Evolutionary conservation across 2,797 vertebrate species (phyloP), one percentile per base, ranked within the genome.

Genomic region (Typhlichthys eigenmanni): DNA sequence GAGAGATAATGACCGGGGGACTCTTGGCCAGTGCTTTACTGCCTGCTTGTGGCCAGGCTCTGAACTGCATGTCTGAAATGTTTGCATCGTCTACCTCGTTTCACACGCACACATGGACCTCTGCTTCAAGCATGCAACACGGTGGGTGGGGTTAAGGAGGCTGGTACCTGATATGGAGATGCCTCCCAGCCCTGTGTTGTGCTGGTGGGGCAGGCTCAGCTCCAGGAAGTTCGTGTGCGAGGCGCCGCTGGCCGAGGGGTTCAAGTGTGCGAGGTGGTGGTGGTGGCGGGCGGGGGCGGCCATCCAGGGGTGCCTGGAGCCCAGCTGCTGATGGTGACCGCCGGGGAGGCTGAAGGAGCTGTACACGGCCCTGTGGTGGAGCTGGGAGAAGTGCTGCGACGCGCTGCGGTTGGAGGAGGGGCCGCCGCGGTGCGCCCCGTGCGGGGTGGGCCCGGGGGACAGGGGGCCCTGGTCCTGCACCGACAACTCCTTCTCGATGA

Each of bases 211-310:
- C 89, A 98, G 92, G 92, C 92, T 97, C 93, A 98, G 94, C 95
- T 98, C 97, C 94, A 98, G 92, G 93, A 98, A 98, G 93, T 96
- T 95, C 95, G 94, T 96, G 92, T 97, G 96, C 93, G 95, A 95
- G 92, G 95, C 94, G 92, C 95, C 92, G 83, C 93, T 94, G 94
- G 95, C 94, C 91, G 95, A 95, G 94, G 98, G 96, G 95, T 98
- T 98, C 93, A 98, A 95, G 94, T 99, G 96, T 94, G 96, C 92
- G 90, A 98, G 93, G 95, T 95, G 96, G 94, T 96, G 98, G 82
- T 95, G 94, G 65, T 87, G 83, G 81, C 95, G 93, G 66, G 87
- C 84, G 76, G 96, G 94, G 77, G 95, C 89, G 83, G 95, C 94
- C 94, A 97, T 95, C 98, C 97, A 99, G 79, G 96, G 96, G 91